A percentile compares a stretch with the other conserved stretches of the same genome.
These are phyloP conservation scores for Hemichromis elongatus DNA, from an alignment of 2,113 vertebrate genomes.

Conservation along the genomic window DNA sequence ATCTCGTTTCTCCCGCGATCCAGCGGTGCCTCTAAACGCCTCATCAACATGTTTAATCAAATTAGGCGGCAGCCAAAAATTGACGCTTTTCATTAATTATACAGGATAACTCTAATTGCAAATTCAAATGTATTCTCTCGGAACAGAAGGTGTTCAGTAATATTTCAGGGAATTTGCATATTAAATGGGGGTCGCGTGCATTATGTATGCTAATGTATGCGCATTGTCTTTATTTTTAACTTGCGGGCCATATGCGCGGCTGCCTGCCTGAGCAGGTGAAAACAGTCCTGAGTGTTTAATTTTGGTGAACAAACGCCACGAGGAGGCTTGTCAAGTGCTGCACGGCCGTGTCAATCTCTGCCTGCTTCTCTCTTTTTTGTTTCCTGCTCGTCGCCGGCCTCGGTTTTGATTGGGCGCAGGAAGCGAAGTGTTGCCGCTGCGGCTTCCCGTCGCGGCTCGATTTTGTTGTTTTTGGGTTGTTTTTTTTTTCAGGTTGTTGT, in stretches of 20 bases:
- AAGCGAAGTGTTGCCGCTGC: constrained; percentile 26
- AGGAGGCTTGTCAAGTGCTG: constrained; percentile 59
- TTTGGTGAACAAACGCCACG: constrained; percentile 67
- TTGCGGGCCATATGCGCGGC: constrained; percentile 82
- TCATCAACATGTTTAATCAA: constrained; percentile 96
- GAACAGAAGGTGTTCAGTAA: constrained; percentile 97
- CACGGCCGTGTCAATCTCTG: constrained; percentile 51
- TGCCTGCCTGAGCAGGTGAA: constrained; percentile 77
- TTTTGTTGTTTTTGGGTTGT: not conserved
- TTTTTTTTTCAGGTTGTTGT: not conserved
- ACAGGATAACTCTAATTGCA: constrained; percentile 96
- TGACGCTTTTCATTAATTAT: constrained; percentile 98
- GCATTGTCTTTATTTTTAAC: constrained; percentile 92
- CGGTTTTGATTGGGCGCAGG: constrained; percentile 58
- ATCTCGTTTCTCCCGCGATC: constrained; percentile 15
- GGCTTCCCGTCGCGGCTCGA: not conserved
- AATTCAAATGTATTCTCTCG: constrained; percentile 94
- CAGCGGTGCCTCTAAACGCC: constrained; percentile 78
- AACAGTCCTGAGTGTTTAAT: constrained; percentile 74
- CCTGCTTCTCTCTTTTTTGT: not conserved
- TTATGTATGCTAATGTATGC: constrained; percentile 96
- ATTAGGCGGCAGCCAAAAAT: constrained; percentile 92
- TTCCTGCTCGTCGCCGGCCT: not conserved
- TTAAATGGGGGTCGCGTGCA: constrained; percentile 88
- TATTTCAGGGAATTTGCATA: constrained; percentile 96